A percentile compares a stretch with the other conserved stretches of the same genome.
phyloP scores from a whole-genome alignment of 2,797 vertebrate genomes.

The Apogon talboti region DNA sequence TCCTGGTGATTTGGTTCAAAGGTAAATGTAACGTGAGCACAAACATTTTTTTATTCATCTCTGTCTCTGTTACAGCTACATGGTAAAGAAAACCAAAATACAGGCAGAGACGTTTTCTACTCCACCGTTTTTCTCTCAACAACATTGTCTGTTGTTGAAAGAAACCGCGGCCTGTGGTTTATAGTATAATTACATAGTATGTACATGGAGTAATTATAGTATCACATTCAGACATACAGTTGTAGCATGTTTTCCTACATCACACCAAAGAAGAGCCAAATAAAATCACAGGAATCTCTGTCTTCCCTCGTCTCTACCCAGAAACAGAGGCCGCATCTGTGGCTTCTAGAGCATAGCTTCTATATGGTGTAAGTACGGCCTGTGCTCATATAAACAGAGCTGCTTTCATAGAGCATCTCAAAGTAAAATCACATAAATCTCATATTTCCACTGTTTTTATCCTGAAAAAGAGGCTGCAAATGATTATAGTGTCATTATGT shows the following conservation, averaged over 20 bases:
- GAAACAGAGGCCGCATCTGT: slow-evolving; percentile 28
- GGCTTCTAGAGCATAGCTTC: slow-evolving; percentile 29
- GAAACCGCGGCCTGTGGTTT: slow-evolving; percentile 48
- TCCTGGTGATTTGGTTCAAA: too few relatives aligned
- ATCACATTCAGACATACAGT: slow-evolving; percentile 47
- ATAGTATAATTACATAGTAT: slow-evolving; percentile 49
- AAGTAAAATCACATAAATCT: slow-evolving; percentile 23
- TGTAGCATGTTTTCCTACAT: slow-evolving; percentile 50
- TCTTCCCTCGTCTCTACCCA: neutral
- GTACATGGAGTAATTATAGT: slow-evolving; percentile 62
- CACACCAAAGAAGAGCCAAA: slow-evolving; percentile 33
- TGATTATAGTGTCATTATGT: slow-evolving; percentile 47
- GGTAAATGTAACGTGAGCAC: neutral
- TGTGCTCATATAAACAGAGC: neutral
- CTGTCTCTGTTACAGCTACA: slow-evolving; percentile 14
- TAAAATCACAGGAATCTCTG: slow-evolving; percentile 26
- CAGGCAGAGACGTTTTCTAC: neutral
- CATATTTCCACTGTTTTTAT: slow-evolving; percentile 27
- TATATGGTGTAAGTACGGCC: slow-evolving; percentile 11
- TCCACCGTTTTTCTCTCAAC: slow-evolving; percentile 13
- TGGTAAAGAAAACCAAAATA: slow-evolving; percentile 1
- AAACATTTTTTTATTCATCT: neutral
- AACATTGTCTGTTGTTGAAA: slow-evolving; percentile 36
- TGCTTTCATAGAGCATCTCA: slow-evolving; percentile 19
- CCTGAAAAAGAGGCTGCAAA: slow-evolving; percentile 22